Evolutionary conservation across 1,140 invertebrate genomes (phyloP).

Genomic region (Papilio machaon): DNA sequence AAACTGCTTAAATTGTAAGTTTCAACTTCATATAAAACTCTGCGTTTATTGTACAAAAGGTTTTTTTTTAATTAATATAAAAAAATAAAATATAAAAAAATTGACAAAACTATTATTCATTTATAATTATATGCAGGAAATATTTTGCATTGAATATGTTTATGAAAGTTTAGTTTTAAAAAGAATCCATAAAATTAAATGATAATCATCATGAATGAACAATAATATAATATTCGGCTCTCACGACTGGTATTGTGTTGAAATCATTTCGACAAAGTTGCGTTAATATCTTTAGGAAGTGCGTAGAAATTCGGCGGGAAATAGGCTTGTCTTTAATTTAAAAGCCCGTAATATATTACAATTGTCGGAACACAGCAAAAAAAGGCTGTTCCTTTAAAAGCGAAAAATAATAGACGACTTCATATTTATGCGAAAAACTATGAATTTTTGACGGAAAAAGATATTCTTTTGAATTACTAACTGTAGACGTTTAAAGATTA

Average conservation of each 20-base stretch:
- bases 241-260: neutral
- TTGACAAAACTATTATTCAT: no score
- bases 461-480: neutral
- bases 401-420: neutral
- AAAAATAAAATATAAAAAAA: no score
- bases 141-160: no score
- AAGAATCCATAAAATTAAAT: no score
- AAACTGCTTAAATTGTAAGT: no score
- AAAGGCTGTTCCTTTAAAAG: neutral
- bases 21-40: no score
- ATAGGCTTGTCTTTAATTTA: neutral
- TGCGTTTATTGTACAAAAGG: no score
- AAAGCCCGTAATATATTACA: neutral
- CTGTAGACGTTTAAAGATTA: no score
- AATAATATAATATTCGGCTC: neutral
- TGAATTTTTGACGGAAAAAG: neutral
- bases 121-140: no score
- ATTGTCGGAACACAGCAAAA: neutral
- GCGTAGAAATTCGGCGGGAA: constrained; percentile 15
- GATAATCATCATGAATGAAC: neutral
- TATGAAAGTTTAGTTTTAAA: no score
- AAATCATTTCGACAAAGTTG: neutral
- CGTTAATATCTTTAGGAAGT: constrained; percentile 4
- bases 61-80: no score
- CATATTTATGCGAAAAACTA: neutral